Evolutionary conservation across 1,140 invertebrate genomes (phyloP), one percentile per base, ranked within the genome.

Genomic region (Neoseiulus cucumeris): DNA sequence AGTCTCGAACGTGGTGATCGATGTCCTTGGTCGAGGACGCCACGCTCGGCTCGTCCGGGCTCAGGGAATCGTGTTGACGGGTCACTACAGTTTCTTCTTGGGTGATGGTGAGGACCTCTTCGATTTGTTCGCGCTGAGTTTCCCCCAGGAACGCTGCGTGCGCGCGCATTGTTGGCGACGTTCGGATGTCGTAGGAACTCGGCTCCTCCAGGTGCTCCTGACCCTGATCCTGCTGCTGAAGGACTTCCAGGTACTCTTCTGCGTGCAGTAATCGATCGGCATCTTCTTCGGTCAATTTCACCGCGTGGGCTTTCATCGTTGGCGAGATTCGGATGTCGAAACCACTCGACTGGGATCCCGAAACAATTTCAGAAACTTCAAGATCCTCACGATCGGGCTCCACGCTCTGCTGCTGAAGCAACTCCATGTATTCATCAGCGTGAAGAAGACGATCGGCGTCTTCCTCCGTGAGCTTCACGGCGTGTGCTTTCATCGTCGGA

Each of bases 231-330:
- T 59, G 14, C 51, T 59, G 14, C 22, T 59, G 51, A 25, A 59
- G 51, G 1, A 59, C 51, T 33, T 59, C 51, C 22, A 59, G 25
- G 22, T 59, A 59, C 33, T 59, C 51, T 2, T 59, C 51, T 33
- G 1, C 14, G 22, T 59, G 51, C 4, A 59, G 22, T 17, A 59
- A 33, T n/a, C 51, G 51, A 25, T 59, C 51, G 51, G 51, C 51
- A 59, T 59, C 51, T 20, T 59, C 51, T 2, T 59, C 51, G 33
- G 51, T 59, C 33, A 59, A 17, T 25, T 59, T n/a, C 14, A 59
- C 51, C 1, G 51, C 51, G 22, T 59, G 51, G 33, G 51, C 51
- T 59, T 59, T 59, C 51, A 59, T 59, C 22, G 51, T 59, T 14
- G 51, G 51, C 25, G 51, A 59, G 14, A 6, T 17, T 2, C 51